These are phyloP conservation scores for Pristionchus entomophagus DNA, from an alignment of 2,888 invertebrate genomes.

Conservation along the genomic window DNA sequence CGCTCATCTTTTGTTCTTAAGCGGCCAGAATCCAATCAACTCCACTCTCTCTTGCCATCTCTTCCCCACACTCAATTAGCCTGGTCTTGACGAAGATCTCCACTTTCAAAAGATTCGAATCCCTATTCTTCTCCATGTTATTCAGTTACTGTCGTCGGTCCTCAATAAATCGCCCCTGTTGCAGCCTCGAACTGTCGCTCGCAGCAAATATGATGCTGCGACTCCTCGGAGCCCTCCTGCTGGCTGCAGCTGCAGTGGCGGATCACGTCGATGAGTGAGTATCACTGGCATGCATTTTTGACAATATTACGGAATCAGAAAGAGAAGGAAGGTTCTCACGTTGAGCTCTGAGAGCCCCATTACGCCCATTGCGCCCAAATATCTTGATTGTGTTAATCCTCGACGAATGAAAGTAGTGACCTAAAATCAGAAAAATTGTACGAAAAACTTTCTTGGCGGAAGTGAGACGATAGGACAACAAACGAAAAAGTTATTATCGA, in stretches of 20 bases:
- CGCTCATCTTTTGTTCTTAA: background rate
- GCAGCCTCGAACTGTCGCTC: too few species aligned
- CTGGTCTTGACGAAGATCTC: background rate
- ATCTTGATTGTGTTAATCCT: too few species aligned
- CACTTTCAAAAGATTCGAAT: background rate
- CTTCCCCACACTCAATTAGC: background rate
- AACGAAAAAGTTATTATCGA: too few species aligned
- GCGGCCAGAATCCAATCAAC: background rate
- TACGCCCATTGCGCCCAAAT: too few species aligned
- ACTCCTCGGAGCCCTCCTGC: background rate
- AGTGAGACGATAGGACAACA: too few species aligned
- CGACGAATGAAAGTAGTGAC: too few species aligned
- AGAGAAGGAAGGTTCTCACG: too few species aligned
- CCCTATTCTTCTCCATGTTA: background rate
- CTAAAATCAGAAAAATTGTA: too few species aligned
- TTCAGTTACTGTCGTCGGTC: too few species aligned
- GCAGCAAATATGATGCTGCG: background rate
- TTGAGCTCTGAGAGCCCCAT: too few species aligned
- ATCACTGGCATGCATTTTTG: background rate
- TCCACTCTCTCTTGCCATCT: background rate
- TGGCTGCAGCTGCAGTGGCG: background rate
- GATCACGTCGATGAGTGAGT: conserved; percentile 19
- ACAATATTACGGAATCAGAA: too few species aligned
- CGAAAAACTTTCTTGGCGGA: too few species aligned
- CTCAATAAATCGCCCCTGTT: background rate